phyloP scores from a whole-genome alignment of 1,140 invertebrate species.

The Drosophila kohkoa region DNA sequence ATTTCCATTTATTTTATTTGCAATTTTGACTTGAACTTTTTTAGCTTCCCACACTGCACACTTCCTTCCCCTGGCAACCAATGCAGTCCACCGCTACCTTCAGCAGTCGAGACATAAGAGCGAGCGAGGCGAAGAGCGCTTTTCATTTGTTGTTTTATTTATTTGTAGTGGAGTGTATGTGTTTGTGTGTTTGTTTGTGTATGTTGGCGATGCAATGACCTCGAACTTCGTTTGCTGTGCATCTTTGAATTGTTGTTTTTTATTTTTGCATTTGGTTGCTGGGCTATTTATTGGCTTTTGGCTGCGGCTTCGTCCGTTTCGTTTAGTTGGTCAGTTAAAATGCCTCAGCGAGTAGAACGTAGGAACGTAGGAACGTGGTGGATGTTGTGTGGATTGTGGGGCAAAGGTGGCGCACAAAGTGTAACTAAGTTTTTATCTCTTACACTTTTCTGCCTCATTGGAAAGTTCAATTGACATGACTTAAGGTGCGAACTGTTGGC shows the following conservation, averaged over 20 bases:
- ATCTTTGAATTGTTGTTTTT: conserved; percentile 48
- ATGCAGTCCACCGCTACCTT: neutral
- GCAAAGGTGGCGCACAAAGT: conserved; percentile 32
- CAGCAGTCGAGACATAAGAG: conserved; percentile 11
- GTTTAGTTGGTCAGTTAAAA: conserved; percentile 49
- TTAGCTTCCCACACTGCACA: conserved; percentile 15
- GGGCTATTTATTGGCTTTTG: conserved; percentile 53
- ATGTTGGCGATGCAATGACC: conserved; percentile 66
- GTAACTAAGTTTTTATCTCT: conserved; percentile 32
- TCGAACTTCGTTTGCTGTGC: conserved; percentile 64
- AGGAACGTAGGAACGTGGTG: conserved; percentile 26
- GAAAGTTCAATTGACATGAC: conserved; percentile 32
- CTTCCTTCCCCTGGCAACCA: neutral
- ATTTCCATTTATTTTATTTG: conserved; percentile 64
- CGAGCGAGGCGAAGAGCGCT: conserved; percentile 12
- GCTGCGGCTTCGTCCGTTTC: conserved; percentile 26
- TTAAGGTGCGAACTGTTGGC: conserved; percentile 34
- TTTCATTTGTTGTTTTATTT: conserved; percentile 57
- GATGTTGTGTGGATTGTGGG: conserved; percentile 38
- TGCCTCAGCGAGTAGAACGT: neutral
- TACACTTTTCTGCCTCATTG: conserved; percentile 13
- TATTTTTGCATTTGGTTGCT: conserved; percentile 44
- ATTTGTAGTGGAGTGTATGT: conserved; percentile 23
- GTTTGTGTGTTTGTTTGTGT: conserved; percentile 3
- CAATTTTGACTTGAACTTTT: conserved; percentile 54